Evolutionary conservation across 1,140 invertebrate genomes (phyloP).

Genomic region (Paraescarpia echinospica): DNA sequence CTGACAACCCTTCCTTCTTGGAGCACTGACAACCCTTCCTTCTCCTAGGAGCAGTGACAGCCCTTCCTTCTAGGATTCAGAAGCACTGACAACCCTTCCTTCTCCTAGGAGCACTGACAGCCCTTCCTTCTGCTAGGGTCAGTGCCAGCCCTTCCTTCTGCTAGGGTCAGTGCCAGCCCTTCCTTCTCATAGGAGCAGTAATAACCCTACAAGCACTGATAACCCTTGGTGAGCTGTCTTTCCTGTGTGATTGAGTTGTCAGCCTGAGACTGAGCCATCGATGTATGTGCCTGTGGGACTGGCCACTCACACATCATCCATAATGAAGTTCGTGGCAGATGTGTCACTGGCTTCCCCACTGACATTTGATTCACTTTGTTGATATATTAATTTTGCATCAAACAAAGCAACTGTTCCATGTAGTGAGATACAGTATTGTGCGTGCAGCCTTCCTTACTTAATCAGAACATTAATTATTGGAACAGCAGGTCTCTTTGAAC

Average conservation of each 20-base stretch:
- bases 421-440: not conserved
- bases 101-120: not conserved
- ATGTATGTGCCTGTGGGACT: not conserved
- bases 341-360: not conserved
- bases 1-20: not conserved
- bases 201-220: not conserved
- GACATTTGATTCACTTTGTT: not conserved
- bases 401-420: not conserved
- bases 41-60: not conserved
- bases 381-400: not conserved
- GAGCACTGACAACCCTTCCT: not conserved
- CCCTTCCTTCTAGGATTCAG: not conserved
- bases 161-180: too few relatives aligned
- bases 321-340: not conserved
- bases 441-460: not conserved
- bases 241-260: not conserved
- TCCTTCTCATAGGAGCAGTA: too few relatives aligned
- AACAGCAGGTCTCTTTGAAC: not conserved
- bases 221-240: not conserved
- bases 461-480: not conserved
- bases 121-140: too few relatives aligned
- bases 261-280: not conserved
- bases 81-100: not conserved
- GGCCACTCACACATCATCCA: not conserved
- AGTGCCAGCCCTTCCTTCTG: too few relatives aligned